Conservation (phyloP, 2,113 vertebrate species). For the Clarias macrocephalus region DNA sequence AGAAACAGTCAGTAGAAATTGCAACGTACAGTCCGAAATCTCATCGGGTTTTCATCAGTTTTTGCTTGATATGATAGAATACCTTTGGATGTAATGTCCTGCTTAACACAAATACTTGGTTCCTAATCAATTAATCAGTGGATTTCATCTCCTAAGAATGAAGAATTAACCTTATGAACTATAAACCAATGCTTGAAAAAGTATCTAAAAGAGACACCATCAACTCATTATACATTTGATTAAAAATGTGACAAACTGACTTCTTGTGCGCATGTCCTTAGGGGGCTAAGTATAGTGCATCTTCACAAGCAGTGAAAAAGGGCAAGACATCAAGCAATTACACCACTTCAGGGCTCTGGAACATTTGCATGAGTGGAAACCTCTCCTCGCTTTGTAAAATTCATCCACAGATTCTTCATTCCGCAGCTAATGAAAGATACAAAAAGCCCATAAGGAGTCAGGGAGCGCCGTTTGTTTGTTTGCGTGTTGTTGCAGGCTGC, state of each 20-base stretch:
- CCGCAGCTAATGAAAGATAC: constrained; percentile 77
- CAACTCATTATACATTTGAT: neutral
- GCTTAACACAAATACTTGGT: neutral
- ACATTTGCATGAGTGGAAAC: constrained; percentile 55
- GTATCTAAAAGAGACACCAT: neutral
- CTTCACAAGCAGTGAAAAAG: constrained; percentile 3
- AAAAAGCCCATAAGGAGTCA: constrained; percentile 69
- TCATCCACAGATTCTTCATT: constrained; percentile 57
- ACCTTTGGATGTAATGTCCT: neutral
- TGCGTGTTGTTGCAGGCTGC: constrained; percentile 62
- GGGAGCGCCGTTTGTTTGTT: constrained; percentile 72
- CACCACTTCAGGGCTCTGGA: neutral
- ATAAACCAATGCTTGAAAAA: neutral
- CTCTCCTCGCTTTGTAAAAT: constrained; percentile 26
- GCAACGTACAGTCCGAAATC: too few species aligned
- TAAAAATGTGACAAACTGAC: neutral
- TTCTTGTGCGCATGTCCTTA: neutral
- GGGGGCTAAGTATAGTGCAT: neutral
- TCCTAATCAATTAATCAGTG: neutral
- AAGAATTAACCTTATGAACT: neutral
- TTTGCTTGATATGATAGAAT: neutral
- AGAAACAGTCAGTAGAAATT: too few species aligned
- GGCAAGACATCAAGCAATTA: neutral
- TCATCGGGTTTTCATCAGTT: too few species aligned
- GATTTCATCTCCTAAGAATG: neutral